Base-by-base conservation (phyloP, 2,888 invertebrate species). In the Gordius sp. region DNA sequence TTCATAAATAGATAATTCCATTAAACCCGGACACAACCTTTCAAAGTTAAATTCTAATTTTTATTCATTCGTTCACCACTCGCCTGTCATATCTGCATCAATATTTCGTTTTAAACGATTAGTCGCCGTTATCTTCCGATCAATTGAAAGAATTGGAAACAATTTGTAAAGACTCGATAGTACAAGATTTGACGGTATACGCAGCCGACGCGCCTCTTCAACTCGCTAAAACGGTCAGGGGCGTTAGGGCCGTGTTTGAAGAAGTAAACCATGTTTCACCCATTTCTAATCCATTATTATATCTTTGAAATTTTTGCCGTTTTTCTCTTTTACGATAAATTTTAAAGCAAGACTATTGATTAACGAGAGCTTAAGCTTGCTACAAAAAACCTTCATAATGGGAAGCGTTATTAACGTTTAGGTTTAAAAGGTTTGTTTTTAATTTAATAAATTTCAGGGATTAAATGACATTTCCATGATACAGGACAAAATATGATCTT, bases 231-330 rank as follows among this genome's bases (percentile, higher is more conserved):
- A 79, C 80, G 61, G 82, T 89, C 61, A 78, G 80, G 61, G 89
- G 89, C 1, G 72, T 91, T 41, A 77, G 97, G 61, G 97, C 97
- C 24, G 89, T 99, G 72, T 97, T 99, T 72, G 93, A 87, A 68
- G 93, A 97, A 68, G 72, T 72, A 59, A 56, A n/a, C n/a, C n/a
- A n/a, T n/a, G n/a, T n/a, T n/a, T n/a, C n/a, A n/a, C n/a, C n/a
- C n/a, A n/a, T n/a, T n/a, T n/a, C n/a, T n/a, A n/a, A n/a, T n/a
- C n/a, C n/a, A n/a, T n/a, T n/a, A n/a, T n/a, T n/a, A n/a, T n/a
- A n/a, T n/a, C n/a, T n/a, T n/a, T n/a, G n/a, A n/a, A n/a, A n/a
- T n/a, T n/a, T n/a, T n/a, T n/a, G n/a, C n/a, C n/a, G n/a, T n/a
- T n/a, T n/a, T n/a, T n/a, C n/a, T n/a, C n/a, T n/a, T n/a, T n/a